Base-by-base conservation (phyloP, 1,140 invertebrate genomes). In the Lepidurus arcticus region DNA sequence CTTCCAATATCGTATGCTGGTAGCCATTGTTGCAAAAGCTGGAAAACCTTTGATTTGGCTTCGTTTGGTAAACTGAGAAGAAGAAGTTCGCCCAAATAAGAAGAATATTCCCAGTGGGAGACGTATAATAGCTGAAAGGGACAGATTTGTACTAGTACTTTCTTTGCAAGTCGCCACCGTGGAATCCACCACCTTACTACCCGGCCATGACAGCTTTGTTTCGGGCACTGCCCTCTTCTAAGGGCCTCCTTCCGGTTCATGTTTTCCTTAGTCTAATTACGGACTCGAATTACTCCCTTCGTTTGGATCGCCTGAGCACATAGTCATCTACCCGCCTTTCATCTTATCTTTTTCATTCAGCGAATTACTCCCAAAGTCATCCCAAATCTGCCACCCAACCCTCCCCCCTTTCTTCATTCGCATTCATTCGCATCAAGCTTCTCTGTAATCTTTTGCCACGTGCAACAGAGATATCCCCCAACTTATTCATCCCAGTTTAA, bases 241-340 rank as follows among this genome's bases (percentile, higher is more conserved):
- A 65, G 53, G 53, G 53, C 53, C 53, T 65, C 13, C 21, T 65
- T 21, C 21, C 21, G 53, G 16, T 7, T 65, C 53, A 65, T 21
- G 16, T 65, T 65, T 65, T 65, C 53, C 53, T 65, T 65, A 65
- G 53, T 65, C 53, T 65, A n/a, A 65, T 65, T 16, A 65, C 53
- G 16, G 53, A 65, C 53, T 65, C 53, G 21, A 65, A 65, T 65
- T 65, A 65, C 21, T 65, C 53, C 53, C 53, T 65, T 65, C 53
- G 8, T 65, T 65, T 13, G 16, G 53, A 65, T 65, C 53, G 21
- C 21, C 53, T 65, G 53, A 65, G 53, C 53, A 65, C 53, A 65
- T 65, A 65, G 53, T 65, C 53, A 16, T 10, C 53, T 21, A n/a
- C 53, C 21, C 21, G 16, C 53, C 21, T 65, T 65, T 65, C 53